Evolutionary conservation across 2,113 vertebrate genomes (phyloP).

Genomic region (Nyctereutes procyonoides): DNA sequence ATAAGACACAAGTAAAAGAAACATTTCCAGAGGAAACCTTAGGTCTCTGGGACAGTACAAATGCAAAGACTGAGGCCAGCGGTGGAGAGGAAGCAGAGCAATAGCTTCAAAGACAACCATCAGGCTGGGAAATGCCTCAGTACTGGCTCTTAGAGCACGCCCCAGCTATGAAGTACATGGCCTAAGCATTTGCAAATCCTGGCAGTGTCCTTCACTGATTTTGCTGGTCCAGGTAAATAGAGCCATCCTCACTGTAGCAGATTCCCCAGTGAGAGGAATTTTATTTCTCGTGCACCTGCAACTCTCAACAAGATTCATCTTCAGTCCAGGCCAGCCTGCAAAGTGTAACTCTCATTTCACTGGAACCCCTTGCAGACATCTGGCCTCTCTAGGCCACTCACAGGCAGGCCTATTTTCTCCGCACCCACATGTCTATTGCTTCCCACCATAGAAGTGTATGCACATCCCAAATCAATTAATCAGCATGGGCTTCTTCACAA

Average conservation of each 20-base stretch:
- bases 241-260: not conserved
- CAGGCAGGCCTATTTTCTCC: not conserved
- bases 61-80: not conserved
- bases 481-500: slow-evolving; percentile 7
- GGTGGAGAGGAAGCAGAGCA: not conserved
- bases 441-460: not conserved
- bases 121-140: not conserved
- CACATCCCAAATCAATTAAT: slow-evolving; percentile 56
- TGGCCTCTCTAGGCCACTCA: slow-evolving; percentile 6
- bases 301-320: not conserved
- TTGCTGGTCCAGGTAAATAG: not conserved
- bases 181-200: not conserved
- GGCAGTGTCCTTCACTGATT: not conserved
- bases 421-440: not conserved
- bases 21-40: not conserved
- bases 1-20: not conserved
- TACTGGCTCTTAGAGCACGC: not conserved
- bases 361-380: not conserved
- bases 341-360: not conserved
- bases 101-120: not conserved
- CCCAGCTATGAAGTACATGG: not conserved
- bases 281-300: not conserved
- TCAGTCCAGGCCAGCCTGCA: not conserved
- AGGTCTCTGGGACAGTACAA: not conserved
- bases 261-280: not conserved